Evolutionary conservation across 2,797 vertebrate genomes (phyloP).

Genomic region (Emydoidea blandingii): DNA sequence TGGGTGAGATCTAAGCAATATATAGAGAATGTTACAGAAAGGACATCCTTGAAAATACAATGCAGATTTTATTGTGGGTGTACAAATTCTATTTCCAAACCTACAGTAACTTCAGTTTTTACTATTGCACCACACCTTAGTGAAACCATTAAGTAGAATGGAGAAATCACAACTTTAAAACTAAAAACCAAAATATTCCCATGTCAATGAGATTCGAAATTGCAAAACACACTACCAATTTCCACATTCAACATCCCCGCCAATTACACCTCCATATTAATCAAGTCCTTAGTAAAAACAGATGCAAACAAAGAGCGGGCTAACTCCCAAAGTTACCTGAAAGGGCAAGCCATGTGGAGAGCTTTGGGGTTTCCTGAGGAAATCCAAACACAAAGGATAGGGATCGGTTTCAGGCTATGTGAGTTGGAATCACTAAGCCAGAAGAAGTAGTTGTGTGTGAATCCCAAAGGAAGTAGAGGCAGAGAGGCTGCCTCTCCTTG

Average conservation of each 20-base stretch:
- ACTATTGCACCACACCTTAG: not conserved
- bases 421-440: not conserved
- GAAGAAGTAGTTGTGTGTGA: not conserved
- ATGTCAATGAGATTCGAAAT: constrained; percentile 33
- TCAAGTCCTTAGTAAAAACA: constrained; percentile 2
- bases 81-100: not conserved
- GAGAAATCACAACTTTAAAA: not conserved
- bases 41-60: not conserved
- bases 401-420: not conserved
- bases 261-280: not conserved
- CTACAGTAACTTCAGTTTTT: constrained; percentile 6
- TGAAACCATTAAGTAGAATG: not conserved
- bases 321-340: not conserved
- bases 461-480: not conserved
- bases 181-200: not conserved
- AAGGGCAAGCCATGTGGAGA: not conserved
- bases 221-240: not conserved
- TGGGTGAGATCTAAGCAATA: constrained; percentile 17
- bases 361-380: not conserved
- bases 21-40: constrained; percentile 18
- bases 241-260: not conserved
- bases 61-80: not conserved
- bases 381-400: not conserved
- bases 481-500: not conserved
- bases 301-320: not conserved